Conservation (phyloP, 2,797 vertebrate species). For the Tragelaphus oryx region DNA sequence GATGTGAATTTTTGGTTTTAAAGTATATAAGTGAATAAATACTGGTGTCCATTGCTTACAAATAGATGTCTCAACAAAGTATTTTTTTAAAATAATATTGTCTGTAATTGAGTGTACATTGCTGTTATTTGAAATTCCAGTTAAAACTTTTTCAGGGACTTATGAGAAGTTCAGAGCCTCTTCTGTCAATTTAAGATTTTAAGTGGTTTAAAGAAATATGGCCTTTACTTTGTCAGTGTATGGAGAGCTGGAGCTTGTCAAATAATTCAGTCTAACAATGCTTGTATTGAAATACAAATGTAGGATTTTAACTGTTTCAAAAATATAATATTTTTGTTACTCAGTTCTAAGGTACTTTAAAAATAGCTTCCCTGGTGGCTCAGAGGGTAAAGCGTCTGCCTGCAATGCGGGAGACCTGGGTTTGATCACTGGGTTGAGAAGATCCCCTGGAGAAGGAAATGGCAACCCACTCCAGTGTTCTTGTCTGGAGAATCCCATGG, state of each 20-base stretch:
- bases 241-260: not conserved
- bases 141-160: not conserved
- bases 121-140: conserved; percentile 14
- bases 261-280: not conserved
- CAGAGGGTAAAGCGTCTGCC: not conserved
- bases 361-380: not conserved
- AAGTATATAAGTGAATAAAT: not conserved
- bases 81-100: not conserved
- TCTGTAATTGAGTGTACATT: not conserved
- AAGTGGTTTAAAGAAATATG: conserved; percentile 23
- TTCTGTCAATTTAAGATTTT: conserved; percentile 28
- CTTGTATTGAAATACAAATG: conserved; percentile 16
- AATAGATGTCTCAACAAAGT: not conserved
- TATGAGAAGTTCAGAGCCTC: not conserved
- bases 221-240: not conserved
- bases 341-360: conserved; percentile 19
- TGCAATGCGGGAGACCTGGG: not conserved
- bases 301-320: conserved; percentile 31
- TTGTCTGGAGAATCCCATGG: not conserved
- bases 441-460: not conserved
- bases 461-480: not conserved
- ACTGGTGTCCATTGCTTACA: not conserved
- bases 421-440: not conserved
- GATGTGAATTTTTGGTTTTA: conserved; percentile 33
- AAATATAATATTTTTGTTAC: conserved; percentile 18